A percentile compares a stretch with the other conserved stretches of the same genome.
phyloP scores from a whole-genome alignment of 1,140 invertebrate genomes.

The Pinna nobilis region DNA sequence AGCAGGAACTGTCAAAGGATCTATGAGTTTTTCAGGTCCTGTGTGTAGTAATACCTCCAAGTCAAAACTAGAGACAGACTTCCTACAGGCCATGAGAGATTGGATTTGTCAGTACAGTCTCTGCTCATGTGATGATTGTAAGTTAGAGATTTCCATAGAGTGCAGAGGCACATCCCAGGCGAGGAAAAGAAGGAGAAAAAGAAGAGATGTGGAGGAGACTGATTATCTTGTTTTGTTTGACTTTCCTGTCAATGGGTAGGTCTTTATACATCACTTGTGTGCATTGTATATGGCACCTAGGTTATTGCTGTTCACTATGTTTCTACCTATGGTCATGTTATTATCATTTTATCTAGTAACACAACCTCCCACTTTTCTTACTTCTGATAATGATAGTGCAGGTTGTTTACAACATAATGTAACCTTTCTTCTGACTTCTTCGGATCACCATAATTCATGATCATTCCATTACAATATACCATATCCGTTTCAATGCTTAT shows the following conservation, averaged over 20 bases:
- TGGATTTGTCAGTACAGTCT: constrained; percentile 22
- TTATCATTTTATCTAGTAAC: too few relatives aligned
- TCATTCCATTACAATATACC: too few relatives aligned
- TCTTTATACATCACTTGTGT: neutral
- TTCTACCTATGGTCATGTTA: too few relatives aligned
- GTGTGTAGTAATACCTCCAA: constrained; percentile 2
- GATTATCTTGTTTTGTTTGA: constrained; percentile 30
- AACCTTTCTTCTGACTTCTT: too few relatives aligned
- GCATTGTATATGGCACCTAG: too few relatives aligned
- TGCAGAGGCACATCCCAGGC: neutral
- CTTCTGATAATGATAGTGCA: too few relatives aligned
- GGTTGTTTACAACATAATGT: too few relatives aligned
- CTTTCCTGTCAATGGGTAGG: constrained; percentile 40
- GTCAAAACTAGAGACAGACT: constrained; percentile 8
- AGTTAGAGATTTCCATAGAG: constrained; percentile 14
- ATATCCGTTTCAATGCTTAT: too few relatives aligned
- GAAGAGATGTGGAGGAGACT: neutral
- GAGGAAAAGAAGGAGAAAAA: neutral
- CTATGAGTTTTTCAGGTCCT: constrained; percentile 25
- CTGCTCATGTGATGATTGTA: constrained; percentile 26
- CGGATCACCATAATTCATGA: too few relatives aligned
- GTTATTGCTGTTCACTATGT: too few relatives aligned
- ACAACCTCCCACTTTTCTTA: too few relatives aligned
- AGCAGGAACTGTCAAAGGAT: constrained; percentile 22
- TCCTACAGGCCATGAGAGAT: constrained; percentile 17